Conservation (phyloP, 2,888 invertebrate species). For the Helicoverpa assulta region DNA sequence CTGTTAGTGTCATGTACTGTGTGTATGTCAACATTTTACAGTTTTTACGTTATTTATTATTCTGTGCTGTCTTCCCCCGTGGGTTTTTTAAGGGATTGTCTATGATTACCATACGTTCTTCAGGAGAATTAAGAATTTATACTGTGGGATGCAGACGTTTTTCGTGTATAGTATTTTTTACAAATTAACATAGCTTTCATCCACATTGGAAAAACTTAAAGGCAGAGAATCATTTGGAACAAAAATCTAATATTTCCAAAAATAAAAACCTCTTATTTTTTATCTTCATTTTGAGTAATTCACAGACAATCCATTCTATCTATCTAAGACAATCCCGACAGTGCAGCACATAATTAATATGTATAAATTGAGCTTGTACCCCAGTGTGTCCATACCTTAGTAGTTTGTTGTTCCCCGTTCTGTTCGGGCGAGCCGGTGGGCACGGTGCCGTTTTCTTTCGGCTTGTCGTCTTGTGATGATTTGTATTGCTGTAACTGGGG, state of each 20-base stretch:
- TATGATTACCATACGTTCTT: constrained; percentile 7
- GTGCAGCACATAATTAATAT: not conserved
- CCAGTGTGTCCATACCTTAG: constrained; percentile 83
- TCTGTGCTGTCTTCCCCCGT: constrained; percentile 23
- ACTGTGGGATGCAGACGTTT: too few relatives aligned
- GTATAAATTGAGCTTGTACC: not conserved
- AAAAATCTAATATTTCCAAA: too few relatives aligned
- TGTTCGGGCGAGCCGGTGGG: constrained; percentile 90
- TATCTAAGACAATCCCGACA: not conserved
- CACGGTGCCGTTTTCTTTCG: constrained; percentile 95
- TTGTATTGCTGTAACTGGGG: constrained; percentile 95
- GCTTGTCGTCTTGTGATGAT: constrained; percentile 92
- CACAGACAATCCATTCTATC: constrained; percentile 24
- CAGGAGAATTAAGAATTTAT: too few relatives aligned
- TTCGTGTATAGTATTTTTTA: too few relatives aligned
- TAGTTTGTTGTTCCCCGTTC: constrained; percentile 88
- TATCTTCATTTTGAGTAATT: constrained; percentile 3
- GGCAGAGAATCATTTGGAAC: too few relatives aligned
- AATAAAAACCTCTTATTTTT: too few relatives aligned
- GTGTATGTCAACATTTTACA: constrained; percentile 41
- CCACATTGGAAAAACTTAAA: too few relatives aligned
- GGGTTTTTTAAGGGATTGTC: constrained; percentile 25
- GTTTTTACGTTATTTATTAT: not conserved
- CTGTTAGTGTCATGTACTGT: constrained; percentile 56
- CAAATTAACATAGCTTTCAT: too few relatives aligned